phyloP scores from a whole-genome alignment of 2,797 vertebrate species.

The Adrianichthys oophorus region DNA sequence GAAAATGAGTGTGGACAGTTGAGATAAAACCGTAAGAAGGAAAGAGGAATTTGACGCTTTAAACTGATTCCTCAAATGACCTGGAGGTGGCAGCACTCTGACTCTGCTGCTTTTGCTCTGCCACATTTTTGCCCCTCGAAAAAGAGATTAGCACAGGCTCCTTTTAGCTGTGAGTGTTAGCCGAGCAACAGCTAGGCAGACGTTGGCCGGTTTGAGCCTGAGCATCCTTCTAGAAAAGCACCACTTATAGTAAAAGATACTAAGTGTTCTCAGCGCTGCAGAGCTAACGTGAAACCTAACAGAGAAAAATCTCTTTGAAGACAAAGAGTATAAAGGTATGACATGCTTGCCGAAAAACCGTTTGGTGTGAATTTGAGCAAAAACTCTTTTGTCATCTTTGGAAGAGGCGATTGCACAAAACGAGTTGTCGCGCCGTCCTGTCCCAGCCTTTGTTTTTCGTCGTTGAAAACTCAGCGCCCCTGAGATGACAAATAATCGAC shows the following conservation, averaged over 20 bases:
- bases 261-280: constrained; percentile 21
- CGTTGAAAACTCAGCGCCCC: constrained; percentile 3
- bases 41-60: too few relatives aligned
- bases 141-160: constrained; percentile 42
- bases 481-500: too few relatives aligned
- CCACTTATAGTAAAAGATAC: constrained; percentile 41
- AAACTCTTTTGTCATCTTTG: constrained; percentile 37
- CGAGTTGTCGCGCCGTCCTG: constrained; percentile 33
- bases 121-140: constrained; percentile 43
- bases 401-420: constrained; percentile 24
- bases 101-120: neutral
- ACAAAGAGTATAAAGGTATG: constrained; percentile 79
- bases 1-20: too few relatives aligned
- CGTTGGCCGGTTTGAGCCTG: constrained; percentile 44
- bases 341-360: neutral
- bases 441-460: constrained; percentile 42
- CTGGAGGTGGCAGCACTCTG: neutral
- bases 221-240: constrained; percentile 68
- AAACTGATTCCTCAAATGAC: neutral
- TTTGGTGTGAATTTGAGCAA: constrained; percentile 22
- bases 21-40: neutral
- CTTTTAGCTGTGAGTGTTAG: constrained; percentile 60
- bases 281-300: constrained; percentile 30
- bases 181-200: constrained; percentile 42
- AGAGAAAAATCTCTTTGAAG: constrained; percentile 67